A percentile compares a stretch with the other conserved stretches of the same genome.
phyloP scores from a whole-genome alignment of 2,113 vertebrate genomes.

The Menura novaehollandiae region DNA sequence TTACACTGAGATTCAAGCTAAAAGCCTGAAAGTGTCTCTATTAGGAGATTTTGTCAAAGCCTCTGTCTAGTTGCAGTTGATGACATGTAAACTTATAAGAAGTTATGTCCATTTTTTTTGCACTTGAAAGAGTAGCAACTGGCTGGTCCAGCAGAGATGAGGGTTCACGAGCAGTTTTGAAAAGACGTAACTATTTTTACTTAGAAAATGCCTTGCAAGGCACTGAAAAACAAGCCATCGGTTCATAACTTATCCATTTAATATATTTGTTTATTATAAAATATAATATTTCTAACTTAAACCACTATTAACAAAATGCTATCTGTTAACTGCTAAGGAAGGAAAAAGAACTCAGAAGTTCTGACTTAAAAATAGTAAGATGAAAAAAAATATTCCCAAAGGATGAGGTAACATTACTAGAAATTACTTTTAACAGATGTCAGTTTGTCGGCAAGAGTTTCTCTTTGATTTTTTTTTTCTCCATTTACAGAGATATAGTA shows the following conservation, averaged over 20 bases:
- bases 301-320: neutral
- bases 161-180: neutral
- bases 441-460: neutral
- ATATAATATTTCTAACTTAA: neutral
- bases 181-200: neutral
- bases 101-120: neutral
- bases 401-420: neutral
- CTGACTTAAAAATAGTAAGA: neutral
- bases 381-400: slow-evolving; percentile 15
- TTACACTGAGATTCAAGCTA: neutral
- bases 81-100: neutral
- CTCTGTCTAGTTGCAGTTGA: neutral
- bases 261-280: neutral
- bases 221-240: neutral
- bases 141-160: neutral
- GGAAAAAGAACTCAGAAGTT: neutral
- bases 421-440: slow-evolving; percentile 28
- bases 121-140: neutral
- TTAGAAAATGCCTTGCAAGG: neutral
- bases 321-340: neutral
- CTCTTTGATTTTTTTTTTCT: neutral
- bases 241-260: neutral
- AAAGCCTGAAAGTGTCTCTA: neutral
- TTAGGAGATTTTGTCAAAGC: neutral
- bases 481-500: neutral